A percentile compares a stretch with the other conserved stretches of the same genome.
phyloP scores from a whole-genome alignment of 2,113 vertebrate species.

The Alouatta palliata region DNA sequence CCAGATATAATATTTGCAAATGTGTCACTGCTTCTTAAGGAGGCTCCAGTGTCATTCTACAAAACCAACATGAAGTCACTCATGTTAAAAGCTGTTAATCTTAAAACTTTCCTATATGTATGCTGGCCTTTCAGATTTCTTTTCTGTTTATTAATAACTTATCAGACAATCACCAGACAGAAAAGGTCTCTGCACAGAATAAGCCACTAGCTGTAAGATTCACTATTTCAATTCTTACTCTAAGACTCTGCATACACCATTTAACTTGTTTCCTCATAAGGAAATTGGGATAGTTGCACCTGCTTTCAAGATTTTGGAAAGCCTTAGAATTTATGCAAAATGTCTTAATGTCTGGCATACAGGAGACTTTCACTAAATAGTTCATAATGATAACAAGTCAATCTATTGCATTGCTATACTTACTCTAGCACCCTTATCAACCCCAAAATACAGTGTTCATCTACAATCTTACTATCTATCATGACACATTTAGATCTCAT shows the following conservation, averaged over 20 bases:
- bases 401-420: not conserved
- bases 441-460: not conserved
- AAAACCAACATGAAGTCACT: not conserved
- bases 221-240: not conserved
- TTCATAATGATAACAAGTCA: not conserved
- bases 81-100: not conserved
- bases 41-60: not conserved
- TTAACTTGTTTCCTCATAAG: constrained; percentile 12
- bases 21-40: not conserved
- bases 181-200: not conserved
- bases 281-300: not conserved
- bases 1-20: not conserved
- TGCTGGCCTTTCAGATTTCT: not conserved
- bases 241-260: not conserved
- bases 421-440: not conserved
- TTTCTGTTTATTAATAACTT: constrained; percentile 22
- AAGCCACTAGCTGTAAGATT: not conserved
- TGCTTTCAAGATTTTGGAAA: not conserved
- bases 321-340: constrained; percentile 5
- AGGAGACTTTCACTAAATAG: not conserved
- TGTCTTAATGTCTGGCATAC: not conserved
- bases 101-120: not conserved
- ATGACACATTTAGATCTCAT: not conserved
- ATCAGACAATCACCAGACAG: not conserved
- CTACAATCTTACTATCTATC: not conserved